Evolutionary conservation across 2,113 vertebrate genomes (phyloP).

Genomic region (Lota lota): DNA sequence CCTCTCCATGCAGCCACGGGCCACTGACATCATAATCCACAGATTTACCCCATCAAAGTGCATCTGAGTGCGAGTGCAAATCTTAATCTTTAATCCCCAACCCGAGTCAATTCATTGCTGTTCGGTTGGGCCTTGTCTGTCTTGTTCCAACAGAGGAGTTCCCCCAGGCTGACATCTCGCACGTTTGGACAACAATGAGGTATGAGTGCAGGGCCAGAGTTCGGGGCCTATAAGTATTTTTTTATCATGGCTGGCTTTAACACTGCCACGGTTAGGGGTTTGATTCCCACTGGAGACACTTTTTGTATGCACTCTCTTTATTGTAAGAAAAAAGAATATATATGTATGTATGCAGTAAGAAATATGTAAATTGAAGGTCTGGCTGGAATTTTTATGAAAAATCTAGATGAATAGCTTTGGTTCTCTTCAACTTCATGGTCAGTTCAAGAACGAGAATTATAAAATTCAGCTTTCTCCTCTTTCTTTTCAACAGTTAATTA

Average conservation of each 20-base stretch:
- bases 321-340: neutral
- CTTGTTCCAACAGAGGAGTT: no score
- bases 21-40: slow-evolving; percentile 78
- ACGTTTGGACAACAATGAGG: no score
- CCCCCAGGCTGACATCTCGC: no score
- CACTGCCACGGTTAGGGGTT: no score
- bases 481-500: no score
- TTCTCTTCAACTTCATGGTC: neutral
- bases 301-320: no score
- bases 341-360: neutral
- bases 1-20: slow-evolving; percentile 50
- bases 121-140: slow-evolving; percentile 25
- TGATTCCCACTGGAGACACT: no score
- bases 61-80: slow-evolving; percentile 45
- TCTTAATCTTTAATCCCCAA: slow-evolving; percentile 75
- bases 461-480: no score
- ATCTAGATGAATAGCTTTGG: neutral
- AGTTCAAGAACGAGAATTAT: no score
- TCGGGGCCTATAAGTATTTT: no score
- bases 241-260: no score
- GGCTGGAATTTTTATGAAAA: neutral
- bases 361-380: neutral
- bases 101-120: slow-evolving; percentile 69
- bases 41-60: slow-evolving; percentile 74
- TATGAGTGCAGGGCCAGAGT: no score